Conservation (phyloP, 2,888 invertebrate genomes). For the Pocota personata region DNA sequence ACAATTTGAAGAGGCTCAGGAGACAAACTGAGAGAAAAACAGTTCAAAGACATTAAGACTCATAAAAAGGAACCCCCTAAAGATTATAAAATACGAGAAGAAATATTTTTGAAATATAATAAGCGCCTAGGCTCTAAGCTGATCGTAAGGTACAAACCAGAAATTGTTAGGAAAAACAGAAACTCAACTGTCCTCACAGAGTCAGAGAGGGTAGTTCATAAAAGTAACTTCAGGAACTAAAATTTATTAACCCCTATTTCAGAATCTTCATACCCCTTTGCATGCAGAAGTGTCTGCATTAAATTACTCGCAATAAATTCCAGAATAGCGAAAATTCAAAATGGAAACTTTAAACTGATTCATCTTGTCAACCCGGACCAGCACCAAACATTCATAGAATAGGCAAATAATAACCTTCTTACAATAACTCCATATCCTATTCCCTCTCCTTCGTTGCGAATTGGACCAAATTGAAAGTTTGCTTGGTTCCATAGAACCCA, state of each 20-base stretch:
- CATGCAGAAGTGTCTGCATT: neutral
- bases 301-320: constrained; percentile 13
- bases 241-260: neutral
- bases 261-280: neutral
- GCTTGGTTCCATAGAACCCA: neutral
- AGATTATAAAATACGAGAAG: no score
- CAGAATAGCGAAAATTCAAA: no score
- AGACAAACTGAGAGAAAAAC: no score
- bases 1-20: no score
- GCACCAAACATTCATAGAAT: neutral
- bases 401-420: neutral
- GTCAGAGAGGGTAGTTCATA: no score
- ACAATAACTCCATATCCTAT: neutral
- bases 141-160: constrained; percentile 9
- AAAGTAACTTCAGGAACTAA: constrained; percentile 3
- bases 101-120: neutral
- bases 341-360: no score
- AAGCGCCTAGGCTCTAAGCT: constrained; percentile 3
- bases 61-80: no score
- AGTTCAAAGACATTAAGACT: no score
- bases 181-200: constrained; percentile 30
- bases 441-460: neutral
- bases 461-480: neutral
- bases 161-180: constrained; percentile 35
- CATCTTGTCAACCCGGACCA: no score